Conservation (phyloP, 2,888 invertebrate genomes). For the Plebejus anna region DNA sequence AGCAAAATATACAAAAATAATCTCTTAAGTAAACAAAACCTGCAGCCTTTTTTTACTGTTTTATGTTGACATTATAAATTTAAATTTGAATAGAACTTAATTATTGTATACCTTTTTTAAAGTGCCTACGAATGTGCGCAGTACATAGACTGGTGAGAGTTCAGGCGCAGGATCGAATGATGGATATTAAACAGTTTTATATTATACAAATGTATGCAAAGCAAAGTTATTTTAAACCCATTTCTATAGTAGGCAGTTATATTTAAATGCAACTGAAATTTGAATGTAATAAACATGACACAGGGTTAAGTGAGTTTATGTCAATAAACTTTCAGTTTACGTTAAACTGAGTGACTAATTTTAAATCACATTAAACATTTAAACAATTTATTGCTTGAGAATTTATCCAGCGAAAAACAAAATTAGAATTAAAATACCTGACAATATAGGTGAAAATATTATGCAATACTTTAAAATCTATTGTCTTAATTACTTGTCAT, state of each 20-base stretch:
- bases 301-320: neutral
- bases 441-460: neutral
- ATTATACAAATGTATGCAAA: no score
- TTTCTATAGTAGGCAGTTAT: neutral
- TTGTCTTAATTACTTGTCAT: neutral
- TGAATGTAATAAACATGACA: neutral
- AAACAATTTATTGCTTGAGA: neutral
- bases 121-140: neutral
- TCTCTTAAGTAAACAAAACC: neutral
- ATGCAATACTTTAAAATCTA: neutral
- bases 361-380: neutral
- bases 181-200: neutral
- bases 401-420: neutral
- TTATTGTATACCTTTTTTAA: neutral
- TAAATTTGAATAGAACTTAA: neutral
- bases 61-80: neutral
- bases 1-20: neutral
- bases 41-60: neutral
- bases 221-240: neutral
- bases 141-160: no score
- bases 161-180: no score
- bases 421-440: neutral
- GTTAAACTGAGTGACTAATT: neutral
- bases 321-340: neutral
- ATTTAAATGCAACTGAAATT: constrained; percentile 4